Evolutionary conservation across 2,797 vertebrate genomes (phyloP).

Genomic region (Enoplosus armatus): DNA sequence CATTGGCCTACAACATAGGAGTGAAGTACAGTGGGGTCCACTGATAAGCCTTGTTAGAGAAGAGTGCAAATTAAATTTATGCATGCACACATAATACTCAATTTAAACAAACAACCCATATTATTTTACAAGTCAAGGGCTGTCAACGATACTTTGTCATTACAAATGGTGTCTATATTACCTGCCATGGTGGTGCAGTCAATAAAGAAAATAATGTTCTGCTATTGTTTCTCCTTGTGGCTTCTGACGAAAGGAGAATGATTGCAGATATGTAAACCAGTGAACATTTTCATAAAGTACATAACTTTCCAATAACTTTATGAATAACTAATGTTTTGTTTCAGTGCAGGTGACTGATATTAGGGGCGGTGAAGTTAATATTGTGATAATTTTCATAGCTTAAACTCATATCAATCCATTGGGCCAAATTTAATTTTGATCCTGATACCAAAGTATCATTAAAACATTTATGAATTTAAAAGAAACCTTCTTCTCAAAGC

Average conservation of each 20-base stretch:
- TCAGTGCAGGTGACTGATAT: neutral
- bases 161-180: conserved; percentile 11
- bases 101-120: conserved; percentile 20
- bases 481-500: neutral
- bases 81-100: conserved; percentile 9
- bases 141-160: conserved; percentile 21
- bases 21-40: conserved; percentile 41
- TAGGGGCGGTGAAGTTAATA: neutral
- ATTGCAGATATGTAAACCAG: neutral
- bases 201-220: neutral
- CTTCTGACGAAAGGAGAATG: neutral
- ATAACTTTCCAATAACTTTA: neutral
- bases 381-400: neutral
- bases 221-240: neutral
- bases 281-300: neutral
- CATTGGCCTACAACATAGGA: conserved; percentile 34
- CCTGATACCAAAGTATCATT: neutral
- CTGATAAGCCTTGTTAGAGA: conserved; percentile 19
- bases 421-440: neutral
- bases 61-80: conserved; percentile 24
- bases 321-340: neutral
- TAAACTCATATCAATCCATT: neutral
- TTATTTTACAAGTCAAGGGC: conserved; percentile 1
- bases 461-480: neutral
- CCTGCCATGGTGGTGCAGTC: neutral